Percentiles rank a stretch among this genome's conserved stretches.
Evolutionary conservation across 2,888 invertebrate species (phyloP).

Genomic region (Eristalis intricaria): DNA sequence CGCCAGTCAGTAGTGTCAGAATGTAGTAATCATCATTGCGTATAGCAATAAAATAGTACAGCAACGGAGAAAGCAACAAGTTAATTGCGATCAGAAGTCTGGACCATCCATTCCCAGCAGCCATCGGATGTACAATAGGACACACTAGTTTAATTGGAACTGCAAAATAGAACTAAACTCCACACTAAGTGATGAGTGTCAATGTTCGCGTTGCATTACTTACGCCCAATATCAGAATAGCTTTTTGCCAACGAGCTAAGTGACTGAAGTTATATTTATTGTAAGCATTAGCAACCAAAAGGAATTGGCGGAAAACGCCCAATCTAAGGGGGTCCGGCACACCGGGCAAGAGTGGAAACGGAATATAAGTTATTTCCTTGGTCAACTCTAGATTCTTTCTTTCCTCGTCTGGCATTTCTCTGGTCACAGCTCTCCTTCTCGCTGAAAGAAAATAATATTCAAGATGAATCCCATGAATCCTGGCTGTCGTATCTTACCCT

Average conservation of each 20-base stretch:
- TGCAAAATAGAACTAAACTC: neutral
- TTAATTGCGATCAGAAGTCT: slow-evolving; percentile 37
- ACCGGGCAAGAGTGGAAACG: neutral
- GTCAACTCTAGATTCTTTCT: slow-evolving; percentile 19
- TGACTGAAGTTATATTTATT: slow-evolving; percentile 30
- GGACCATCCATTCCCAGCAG: slow-evolving; percentile 46
- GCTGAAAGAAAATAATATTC: neutral
- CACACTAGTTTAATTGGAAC: neutral
- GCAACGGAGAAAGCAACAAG: slow-evolving; percentile 31
- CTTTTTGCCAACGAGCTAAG: slow-evolving; percentile 19
- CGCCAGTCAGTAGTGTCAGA: neutral
- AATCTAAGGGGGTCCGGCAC: slow-evolving; percentile 21
- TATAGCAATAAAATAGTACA: neutral
- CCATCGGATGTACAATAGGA: slow-evolving; percentile 32
- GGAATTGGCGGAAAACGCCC: slow-evolving; percentile 32
- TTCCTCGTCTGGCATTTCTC: slow-evolving; percentile 7
- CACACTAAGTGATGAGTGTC: neutral
- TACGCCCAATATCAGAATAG: slow-evolving; percentile 13
- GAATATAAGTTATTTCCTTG: slow-evolving; percentile 27
- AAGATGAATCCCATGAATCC: neutral
- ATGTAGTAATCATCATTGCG: neutral
- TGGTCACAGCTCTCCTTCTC: slow-evolving; percentile 12
- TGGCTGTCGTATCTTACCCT: slow-evolving; percentile 11
- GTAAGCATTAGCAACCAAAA: slow-evolving; percentile 27
- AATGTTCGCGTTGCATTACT: neutral